Base-by-base conservation (phyloP, 92 coral and sea anemone genomes). In the Pocillopora meandrina region DNA sequence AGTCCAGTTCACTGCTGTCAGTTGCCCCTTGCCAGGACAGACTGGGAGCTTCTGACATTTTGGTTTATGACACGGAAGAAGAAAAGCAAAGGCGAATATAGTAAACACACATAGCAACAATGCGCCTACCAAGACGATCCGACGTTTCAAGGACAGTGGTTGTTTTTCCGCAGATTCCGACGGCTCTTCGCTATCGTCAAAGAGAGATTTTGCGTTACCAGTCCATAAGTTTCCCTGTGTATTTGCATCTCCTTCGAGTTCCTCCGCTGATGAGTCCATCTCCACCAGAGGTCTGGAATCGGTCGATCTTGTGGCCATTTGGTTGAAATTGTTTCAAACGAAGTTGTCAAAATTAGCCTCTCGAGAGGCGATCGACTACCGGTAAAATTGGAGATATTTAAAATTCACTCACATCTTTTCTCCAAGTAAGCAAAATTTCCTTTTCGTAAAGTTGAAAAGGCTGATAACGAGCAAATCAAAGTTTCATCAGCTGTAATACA, bases 21-120 rank as follows among this genome's bases (percentile, higher is more conserved):
- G 56, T 8, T 42, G 71, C 1, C 71, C 70, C 6, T 61, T 57
- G 33, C 65, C 80, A 59, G 85, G 87, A 33, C 97, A 93, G 13
- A 77, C 68, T 55, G 77, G 83, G n/a, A 76, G 63, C 69, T 90
- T 84, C 81, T 83, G 83, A 36, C 98, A 94, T 68, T 88, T 82
- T 17, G 82, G 86, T 65, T 83, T 89, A 72, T 94, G 98, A 66
- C 98, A 94, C 13, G 98, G 98, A 8, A 94, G 87, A 35, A 94
- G 77, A 78, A 94, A 92, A 2, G 98, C 98, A 58, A 94, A 94
- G 0, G 95, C 93, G 71, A 94, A 94, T 12, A 94, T 87, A n/a
- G 95, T 93, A 78, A 94, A 92, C 35, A 94, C 94, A 80, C 98
- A 94, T 10, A 92, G 90, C 34, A 94, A 65, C 5, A 94, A 76